phyloP scores from a whole-genome alignment of 1,140 invertebrate genomes.

The Drosophila littoralis region DNA sequence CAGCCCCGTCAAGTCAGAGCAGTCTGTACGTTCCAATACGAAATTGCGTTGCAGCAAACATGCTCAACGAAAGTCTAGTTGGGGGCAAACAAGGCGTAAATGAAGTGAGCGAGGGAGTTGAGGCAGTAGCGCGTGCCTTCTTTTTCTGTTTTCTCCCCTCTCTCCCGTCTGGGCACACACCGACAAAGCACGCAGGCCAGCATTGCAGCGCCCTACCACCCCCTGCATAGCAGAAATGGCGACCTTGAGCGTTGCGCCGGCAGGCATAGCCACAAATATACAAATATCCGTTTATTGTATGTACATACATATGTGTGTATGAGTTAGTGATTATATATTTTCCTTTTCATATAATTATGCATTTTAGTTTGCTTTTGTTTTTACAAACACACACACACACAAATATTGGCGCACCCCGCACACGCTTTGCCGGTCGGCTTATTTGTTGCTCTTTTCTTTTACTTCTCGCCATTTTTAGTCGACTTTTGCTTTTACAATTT shows the following conservation, averaged over 20 bases:
- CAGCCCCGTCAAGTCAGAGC: background rate
- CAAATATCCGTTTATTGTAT: conserved; percentile 11
- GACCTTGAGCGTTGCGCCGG: conserved; percentile 40
- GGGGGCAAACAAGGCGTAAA: conserved; percentile 2
- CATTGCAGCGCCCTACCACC: conserved; percentile 10
- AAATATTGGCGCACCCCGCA: background rate
- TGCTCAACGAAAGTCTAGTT: conserved; percentile 18
- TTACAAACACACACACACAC: conserved; percentile 21
- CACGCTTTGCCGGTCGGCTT: conserved; percentile 22
- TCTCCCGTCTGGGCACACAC: conserved; percentile 7
- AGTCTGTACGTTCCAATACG: conserved; percentile 15
- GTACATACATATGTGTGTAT: conserved; percentile 4
- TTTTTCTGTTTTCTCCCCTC: background rate
- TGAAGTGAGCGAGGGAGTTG: conserved; percentile 7
- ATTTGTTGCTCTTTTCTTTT: conserved; percentile 29
- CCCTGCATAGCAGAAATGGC: background rate
- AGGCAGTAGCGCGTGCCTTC: background rate
- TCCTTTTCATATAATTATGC: conserved; percentile 53
- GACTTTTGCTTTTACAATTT: conserved; percentile 78
- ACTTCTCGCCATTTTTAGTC: conserved; percentile 70
- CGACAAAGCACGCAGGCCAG: conserved; percentile 4
- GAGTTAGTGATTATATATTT: conserved; percentile 10
- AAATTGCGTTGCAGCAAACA: conserved; percentile 45
- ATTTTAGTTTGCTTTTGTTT: conserved; percentile 50
- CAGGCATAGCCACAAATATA: conserved; percentile 34